Conservation (phyloP, 1,140 invertebrate genomes). For the Lithobius niger region DNA sequence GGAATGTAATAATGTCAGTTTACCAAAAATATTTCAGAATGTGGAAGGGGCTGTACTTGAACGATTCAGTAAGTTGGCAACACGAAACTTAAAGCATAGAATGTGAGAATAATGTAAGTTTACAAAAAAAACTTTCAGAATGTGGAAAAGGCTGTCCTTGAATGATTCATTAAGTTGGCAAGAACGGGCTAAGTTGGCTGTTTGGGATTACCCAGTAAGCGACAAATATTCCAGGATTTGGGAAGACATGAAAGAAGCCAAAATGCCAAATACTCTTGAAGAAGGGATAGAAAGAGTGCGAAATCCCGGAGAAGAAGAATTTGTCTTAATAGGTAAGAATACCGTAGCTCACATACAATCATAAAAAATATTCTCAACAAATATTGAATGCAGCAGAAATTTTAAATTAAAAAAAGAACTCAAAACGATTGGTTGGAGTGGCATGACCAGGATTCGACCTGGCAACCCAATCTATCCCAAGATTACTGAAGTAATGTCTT, state of each 20-base stretch:
- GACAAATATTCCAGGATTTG: constrained; percentile 99
- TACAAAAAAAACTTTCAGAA: constrained; percentile 42
- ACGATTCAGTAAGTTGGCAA: constrained; percentile 7
- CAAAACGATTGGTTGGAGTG: too few species aligned
- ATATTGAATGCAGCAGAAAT: too few species aligned
- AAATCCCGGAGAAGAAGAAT: constrained; percentile 68
- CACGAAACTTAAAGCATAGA: not conserved
- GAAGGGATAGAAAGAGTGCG: constrained; percentile 66
- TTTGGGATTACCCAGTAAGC: constrained; percentile 97
- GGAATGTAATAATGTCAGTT: too few species aligned
- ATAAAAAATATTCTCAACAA: too few species aligned
- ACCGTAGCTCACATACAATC: too few species aligned
- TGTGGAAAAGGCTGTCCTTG: constrained; percentile 95
- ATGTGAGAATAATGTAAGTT: constrained; percentile 4
- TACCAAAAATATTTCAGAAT: too few species aligned
- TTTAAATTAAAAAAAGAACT: too few species aligned
- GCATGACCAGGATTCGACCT: too few species aligned
- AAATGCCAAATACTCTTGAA: constrained; percentile 56
- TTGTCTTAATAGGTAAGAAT: constrained; percentile 68
- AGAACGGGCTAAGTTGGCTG: constrained; percentile 81
- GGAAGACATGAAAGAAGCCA: constrained; percentile 87
- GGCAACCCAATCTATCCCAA: too few species aligned
- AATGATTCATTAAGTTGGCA: constrained; percentile 80
- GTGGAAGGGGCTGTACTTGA: not conserved
- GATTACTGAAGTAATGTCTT: too few species aligned